These are phyloP conservation scores for Rhimphoctona megacephalus DNA, from an alignment of 2,888 invertebrate species.

Conservation along the genomic window DNA sequence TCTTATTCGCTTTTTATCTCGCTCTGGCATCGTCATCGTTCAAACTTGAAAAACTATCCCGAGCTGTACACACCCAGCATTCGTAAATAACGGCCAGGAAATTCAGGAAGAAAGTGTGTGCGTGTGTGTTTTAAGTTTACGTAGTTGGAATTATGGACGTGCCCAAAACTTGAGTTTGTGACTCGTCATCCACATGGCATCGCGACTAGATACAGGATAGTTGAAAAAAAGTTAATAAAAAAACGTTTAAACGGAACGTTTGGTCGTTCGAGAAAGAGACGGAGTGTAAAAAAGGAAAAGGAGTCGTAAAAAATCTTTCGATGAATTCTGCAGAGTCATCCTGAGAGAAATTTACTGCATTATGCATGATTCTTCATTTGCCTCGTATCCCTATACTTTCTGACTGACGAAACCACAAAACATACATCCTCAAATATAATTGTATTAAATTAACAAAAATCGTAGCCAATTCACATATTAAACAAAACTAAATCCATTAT, in stretches of 20 bases:
- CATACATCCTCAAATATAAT: not conserved
- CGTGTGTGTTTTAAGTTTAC: constrained; percentile 33
- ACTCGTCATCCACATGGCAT: constrained; percentile 38
- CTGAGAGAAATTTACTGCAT: constrained; percentile 46
- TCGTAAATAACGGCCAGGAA: constrained; percentile 21
- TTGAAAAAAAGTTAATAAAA: constrained; percentile 16
- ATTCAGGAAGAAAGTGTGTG: constrained; percentile 15
- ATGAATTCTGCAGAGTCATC: constrained; percentile 43
- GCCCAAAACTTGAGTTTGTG: constrained; percentile 44
- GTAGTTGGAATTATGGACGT: constrained; percentile 12
- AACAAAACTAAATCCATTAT: not conserved
- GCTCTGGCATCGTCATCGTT: constrained; percentile 40
- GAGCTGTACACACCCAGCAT: constrained; percentile 27
- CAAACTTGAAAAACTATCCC: constrained; percentile 37
- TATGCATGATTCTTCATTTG: constrained; percentile 41
- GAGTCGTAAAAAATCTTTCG: not conserved
- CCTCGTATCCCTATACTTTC: not conserved
- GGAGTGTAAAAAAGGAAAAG: not conserved
- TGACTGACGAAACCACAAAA: not conserved
- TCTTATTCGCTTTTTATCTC: not conserved
- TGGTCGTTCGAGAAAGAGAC: not conserved
- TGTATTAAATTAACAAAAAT: not conserved
- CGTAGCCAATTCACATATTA: not conserved
- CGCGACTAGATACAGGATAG: constrained; percentile 16
- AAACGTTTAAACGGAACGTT: constrained; percentile 23